A percentile compares a stretch with the other conserved stretches of the same genome.
Conservation (phyloP, 2,113 vertebrate genomes). For the Archilochus colubris region DNA sequence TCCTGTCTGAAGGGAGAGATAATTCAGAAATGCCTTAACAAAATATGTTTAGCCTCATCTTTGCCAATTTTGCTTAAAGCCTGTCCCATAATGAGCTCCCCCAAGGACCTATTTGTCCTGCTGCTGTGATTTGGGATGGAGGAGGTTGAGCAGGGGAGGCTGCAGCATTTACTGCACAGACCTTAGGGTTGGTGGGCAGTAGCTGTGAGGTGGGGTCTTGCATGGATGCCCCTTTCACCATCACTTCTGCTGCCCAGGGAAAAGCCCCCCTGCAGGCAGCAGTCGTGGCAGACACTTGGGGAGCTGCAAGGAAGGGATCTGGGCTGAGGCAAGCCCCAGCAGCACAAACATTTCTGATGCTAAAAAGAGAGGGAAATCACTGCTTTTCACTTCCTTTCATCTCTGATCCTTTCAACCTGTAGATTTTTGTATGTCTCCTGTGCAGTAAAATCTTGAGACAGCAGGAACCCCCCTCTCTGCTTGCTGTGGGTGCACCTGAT, state of each 20-base stretch:
- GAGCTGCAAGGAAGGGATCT: background rate
- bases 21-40: background rate
- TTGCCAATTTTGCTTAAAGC: background rate
- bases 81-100: background rate
- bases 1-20: background rate
- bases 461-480: background rate
- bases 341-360: background rate
- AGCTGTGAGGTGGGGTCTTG: background rate
- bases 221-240: background rate
- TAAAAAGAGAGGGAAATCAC: background rate
- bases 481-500: background rate
- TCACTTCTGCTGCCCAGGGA: background rate
- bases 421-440: slow-evolving; percentile 42
- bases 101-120: background rate
- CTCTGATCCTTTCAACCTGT: background rate
- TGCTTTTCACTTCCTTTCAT: slow-evolving; percentile 4
- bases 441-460: slow-evolving; percentile 32
- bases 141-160: background rate
- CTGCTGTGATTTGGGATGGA: background rate
- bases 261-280: background rate
- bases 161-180: background rate
- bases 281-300: background rate
- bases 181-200: background rate
- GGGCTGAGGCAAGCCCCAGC: background rate
- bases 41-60: background rate